phyloP scores from a whole-genome alignment of 2,113 vertebrate genomes.

The Coptodon bakossiorum region DNA sequence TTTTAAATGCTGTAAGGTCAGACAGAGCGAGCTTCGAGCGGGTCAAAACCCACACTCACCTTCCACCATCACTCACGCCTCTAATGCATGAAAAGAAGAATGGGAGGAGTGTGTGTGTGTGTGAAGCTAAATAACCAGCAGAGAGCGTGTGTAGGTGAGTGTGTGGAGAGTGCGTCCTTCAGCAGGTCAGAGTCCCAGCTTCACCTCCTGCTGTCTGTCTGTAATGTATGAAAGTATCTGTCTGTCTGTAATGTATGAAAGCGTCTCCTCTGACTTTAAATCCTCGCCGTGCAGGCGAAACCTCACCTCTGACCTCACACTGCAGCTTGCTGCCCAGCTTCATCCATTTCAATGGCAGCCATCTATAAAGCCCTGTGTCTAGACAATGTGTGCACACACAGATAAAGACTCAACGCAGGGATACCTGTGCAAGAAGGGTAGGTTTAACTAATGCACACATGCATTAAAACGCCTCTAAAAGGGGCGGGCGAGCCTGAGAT shows the following conservation, averaged over 20 bases:
- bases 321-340: slow-evolving; percentile 9
- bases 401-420: not conserved
- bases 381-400: not conserved
- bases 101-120: not conserved
- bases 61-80: not conserved
- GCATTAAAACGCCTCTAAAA: not conserved
- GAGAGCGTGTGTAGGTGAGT: not conserved
- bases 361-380: not conserved
- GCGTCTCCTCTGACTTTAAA: slow-evolving; percentile 29
- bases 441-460: not conserved
- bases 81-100: slow-evolving; percentile 31
- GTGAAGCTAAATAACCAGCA: not conserved
- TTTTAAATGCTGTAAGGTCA: not conserved
- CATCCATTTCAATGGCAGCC: slow-evolving; percentile 48
- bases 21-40: not conserved
- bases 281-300: not conserved
- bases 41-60: not conserved
- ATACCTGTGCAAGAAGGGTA: not conserved
- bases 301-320: slow-evolving; percentile 36
- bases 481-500: not conserved
- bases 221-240: not conserved
- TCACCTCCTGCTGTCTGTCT: slow-evolving; percentile 9
- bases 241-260: slow-evolving; percentile 15
- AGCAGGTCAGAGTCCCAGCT: not conserved
- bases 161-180: slow-evolving; percentile 24